These are phyloP conservation scores for Hassar affinis DNA, from an alignment of 2,113 vertebrate species.

Conservation along the genomic window DNA sequence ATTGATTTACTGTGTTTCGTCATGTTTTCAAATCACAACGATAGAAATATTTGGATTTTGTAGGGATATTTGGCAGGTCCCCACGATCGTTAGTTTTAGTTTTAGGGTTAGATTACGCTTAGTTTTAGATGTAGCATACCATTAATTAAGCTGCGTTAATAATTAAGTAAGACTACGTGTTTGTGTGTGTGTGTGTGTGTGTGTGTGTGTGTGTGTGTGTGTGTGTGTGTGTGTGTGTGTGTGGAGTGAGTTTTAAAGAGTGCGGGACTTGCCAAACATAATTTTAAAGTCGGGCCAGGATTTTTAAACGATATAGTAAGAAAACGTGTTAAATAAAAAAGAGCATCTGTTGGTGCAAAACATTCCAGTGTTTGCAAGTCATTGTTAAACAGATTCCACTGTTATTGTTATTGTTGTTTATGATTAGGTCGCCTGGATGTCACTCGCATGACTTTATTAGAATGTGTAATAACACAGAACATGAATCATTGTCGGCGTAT, in stretches of 20 bases:
- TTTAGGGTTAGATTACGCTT: background rate
- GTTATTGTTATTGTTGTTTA: background rate
- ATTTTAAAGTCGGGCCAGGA: background rate
- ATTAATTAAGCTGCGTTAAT: too few relatives aligned
- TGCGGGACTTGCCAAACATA: background rate
- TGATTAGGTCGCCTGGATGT: background rate
- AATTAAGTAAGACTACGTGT: too few relatives aligned
- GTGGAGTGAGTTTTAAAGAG: background rate
- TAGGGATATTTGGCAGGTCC: background rate
- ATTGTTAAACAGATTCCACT: background rate
- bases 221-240: constrained; percentile 55
- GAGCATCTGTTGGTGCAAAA: background rate
- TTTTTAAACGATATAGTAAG: background rate
- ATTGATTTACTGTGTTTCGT: background rate
- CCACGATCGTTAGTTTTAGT: background rate
- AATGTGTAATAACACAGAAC: background rate
- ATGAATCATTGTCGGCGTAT: background rate
- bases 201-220: constrained; percentile 2
- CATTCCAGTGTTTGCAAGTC: background rate
- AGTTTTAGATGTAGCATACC: background rate
- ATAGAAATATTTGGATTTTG: background rate
- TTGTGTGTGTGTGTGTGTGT: background rate
- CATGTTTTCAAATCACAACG: background rate
- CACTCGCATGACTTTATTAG: background rate
- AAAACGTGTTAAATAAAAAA: too few relatives aligned